Evolutionary conservation across 2,113 vertebrate species (phyloP).

Genomic region (Brachypodius melanocephalos): DNA sequence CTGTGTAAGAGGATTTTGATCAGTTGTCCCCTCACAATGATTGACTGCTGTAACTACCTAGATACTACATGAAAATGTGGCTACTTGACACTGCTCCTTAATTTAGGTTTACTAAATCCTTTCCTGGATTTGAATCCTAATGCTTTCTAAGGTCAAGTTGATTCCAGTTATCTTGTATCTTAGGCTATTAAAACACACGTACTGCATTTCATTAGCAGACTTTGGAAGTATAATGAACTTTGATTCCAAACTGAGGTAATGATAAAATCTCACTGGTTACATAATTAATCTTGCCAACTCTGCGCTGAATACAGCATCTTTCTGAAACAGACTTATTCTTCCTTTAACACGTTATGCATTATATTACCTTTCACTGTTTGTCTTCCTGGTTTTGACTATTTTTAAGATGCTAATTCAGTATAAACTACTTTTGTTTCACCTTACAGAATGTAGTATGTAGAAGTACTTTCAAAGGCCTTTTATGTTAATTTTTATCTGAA

Average conservation of each 20-base stretch:
- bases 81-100: neutral
- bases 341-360: neutral
- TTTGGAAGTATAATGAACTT: neutral
- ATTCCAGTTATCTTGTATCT: neutral
- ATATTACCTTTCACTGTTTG: neutral
- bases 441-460: neutral
- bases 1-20: neutral
- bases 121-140: neutral
- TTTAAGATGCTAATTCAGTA: neutral
- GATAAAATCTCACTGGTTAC: neutral
- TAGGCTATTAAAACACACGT: neutral
- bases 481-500: neutral
- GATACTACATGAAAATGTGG: neutral
- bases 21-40: neutral
- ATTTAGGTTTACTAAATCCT: neutral
- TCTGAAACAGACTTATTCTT: neutral
- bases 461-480: neutral
- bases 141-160: neutral
- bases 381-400: neutral
- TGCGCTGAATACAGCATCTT: neutral
- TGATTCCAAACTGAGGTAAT: neutral
- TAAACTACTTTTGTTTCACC: neutral
- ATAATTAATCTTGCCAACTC: neutral
- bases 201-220: neutral
- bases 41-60: neutral